Evolutionary conservation across 2,797 vertebrate species (phyloP), one percentile per base, ranked within the genome.

Genomic region (Pipistrellus nathusii): DNA sequence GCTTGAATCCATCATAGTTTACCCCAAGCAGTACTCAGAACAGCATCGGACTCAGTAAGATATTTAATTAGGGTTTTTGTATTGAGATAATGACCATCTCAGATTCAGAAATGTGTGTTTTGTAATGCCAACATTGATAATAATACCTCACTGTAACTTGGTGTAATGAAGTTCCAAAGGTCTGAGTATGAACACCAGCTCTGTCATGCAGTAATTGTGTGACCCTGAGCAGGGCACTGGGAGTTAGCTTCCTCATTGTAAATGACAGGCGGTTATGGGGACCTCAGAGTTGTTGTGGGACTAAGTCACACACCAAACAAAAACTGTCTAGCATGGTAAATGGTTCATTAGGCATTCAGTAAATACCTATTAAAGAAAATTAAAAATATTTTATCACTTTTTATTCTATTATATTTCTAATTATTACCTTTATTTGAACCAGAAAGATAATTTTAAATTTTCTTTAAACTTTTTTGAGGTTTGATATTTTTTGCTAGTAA

Each of bases 401-500:
- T 66, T 9, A 66, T 71, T 87, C 76, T 57, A 46, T 55, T 48
- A 25, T 12, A 51, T 92, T 92, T 57, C 66, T 64, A 23, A 2
- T 77, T 77, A 72, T 20, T 83, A 78, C 62, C 66, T 64, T 51
- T 82, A 82, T 15, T n/a, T 6, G 1, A 2, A 71, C 53, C 44
- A 85, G 57, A 85, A 51, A 80, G 32, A 59, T 2, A 11, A 53
- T 48, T 86, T 71, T n/a, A 93, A 27, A 72, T 53, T 75, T 73
- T 72, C 32, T 76, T 90, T 48, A 41, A 77, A 44, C 6, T 51
- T n/a, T 53, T 53, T 57, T 35, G 51, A 72, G 11, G 8, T 62
- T 71, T 46, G 72, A 4, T 53, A 57, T 89, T 82, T 87, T 95
- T 41, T 78, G 71, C 80, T 73, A n/a, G 53, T 48, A 23, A 64